Evolutionary conservation across 2,888 invertebrate genomes (phyloP).

Genomic region (Venusia cambrica): DNA sequence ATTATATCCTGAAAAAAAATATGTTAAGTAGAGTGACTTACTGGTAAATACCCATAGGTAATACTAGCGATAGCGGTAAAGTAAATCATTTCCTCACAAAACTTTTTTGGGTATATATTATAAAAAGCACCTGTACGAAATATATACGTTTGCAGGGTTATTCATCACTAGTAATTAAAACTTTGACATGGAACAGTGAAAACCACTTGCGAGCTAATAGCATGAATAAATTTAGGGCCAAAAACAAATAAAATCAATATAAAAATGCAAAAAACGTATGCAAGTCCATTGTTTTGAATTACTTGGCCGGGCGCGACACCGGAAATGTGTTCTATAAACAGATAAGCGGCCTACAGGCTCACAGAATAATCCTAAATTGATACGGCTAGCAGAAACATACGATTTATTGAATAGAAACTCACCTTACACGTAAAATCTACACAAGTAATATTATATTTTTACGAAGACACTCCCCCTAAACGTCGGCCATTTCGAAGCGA

Average conservation of each 20-base stretch:
- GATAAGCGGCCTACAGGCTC: slow-evolving; percentile 6
- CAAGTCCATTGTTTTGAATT: slow-evolving; percentile 76
- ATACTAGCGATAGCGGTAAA: no score
- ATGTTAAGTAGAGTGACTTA: no score
- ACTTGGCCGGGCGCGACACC: slow-evolving; percentile 62
- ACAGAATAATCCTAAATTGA: slow-evolving; percentile 1
- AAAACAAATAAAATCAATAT: slow-evolving; percentile 18
- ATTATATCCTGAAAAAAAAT: slow-evolving; percentile 46
- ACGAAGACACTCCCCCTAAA: slow-evolving; percentile 77
- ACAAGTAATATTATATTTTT: slow-evolving; percentile 59
- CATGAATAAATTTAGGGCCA: slow-evolving; percentile 3
- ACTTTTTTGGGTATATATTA: background rate
- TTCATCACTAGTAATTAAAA: background rate
- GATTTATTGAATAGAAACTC: slow-evolving; percentile 38
- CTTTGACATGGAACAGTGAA: slow-evolving; percentile 5
- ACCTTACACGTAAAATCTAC: slow-evolving; percentile 59
- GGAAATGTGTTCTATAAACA: slow-evolving; percentile 51
- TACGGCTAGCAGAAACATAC: slow-evolving; percentile 5
- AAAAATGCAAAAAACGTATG: slow-evolving; percentile 42
- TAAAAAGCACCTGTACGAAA: slow-evolving; percentile 3
- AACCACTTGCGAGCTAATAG: background rate
- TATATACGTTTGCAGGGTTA: background rate
- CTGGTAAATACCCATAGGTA: no score
- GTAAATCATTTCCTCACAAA: background rate
- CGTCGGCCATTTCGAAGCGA: slow-evolving; percentile 79